A percentile compares a stretch with the other conserved stretches of the same genome.
These are phyloP conservation scores for Eulimnadia texana DNA, from an alignment of 1,140 invertebrate species.

Conservation along the genomic window DNA sequence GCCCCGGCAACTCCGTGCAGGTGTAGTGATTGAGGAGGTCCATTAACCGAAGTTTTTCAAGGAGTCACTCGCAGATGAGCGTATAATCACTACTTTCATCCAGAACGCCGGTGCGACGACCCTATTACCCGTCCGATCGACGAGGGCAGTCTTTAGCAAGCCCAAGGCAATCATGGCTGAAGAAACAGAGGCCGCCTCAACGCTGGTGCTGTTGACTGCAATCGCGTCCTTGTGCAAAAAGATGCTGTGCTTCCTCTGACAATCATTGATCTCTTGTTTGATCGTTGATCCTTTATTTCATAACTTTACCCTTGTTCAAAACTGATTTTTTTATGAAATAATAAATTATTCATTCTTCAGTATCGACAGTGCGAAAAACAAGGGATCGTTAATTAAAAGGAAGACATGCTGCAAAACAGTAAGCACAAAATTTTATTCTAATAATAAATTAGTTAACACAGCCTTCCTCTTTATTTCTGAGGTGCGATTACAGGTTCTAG, in stretches of 20 bases:
- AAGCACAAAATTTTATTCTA: too few species aligned
- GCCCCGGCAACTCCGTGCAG: background rate
- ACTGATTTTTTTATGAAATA: too few species aligned
- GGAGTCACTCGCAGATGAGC: background rate
- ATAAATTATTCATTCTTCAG: too few species aligned
- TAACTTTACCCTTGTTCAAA: too few species aligned
- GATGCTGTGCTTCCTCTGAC: background rate
- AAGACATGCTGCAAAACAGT: conserved; percentile 2
- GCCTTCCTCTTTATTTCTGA: conserved; percentile 23
- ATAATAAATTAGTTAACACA: too few species aligned
- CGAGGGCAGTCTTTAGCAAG: background rate
- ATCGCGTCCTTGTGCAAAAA: background rate
- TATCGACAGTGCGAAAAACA: too few species aligned
- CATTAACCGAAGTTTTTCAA: background rate
- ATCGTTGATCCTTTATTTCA: too few species aligned
- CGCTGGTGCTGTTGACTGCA: background rate
- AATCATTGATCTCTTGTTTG: too few species aligned
- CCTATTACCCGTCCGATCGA: background rate
- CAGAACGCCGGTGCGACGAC: background rate
- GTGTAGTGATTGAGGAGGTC: background rate
- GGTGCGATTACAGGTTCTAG: conserved; percentile 37
- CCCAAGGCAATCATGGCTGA: background rate
- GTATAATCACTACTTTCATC: conserved; percentile 8
- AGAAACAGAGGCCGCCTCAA: background rate
- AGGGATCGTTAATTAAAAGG: background rate